These are phyloP conservation scores for Conomelus anceps DNA, from an alignment of 2,888 invertebrate genomes.

Conservation along the genomic window DNA sequence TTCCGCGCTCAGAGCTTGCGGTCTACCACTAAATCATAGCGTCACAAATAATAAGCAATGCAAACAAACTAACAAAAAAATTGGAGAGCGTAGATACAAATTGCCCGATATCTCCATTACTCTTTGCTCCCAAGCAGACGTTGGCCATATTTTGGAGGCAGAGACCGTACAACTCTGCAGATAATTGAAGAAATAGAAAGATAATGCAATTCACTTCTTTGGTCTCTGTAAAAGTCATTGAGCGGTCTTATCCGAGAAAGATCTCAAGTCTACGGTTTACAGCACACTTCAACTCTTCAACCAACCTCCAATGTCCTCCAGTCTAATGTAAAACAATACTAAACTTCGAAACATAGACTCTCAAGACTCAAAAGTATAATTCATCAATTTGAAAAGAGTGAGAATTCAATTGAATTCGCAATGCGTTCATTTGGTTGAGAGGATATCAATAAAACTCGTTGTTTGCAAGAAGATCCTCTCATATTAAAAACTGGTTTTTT, in stretches of 20 bases:
- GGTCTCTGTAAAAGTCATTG: background rate
- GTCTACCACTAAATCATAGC: background rate
- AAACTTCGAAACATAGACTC: no score
- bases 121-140: background rate
- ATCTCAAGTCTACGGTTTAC: background rate
- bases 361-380: no score
- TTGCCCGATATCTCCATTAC: background rate
- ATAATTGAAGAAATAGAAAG: background rate
- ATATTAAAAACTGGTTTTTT: no score
- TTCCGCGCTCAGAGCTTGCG: background rate
- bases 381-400: no score
- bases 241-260: background rate
- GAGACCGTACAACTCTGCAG: background rate
- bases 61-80: background rate
- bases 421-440: no score
- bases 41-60: background rate
- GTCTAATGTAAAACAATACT: no score
- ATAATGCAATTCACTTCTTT: background rate
- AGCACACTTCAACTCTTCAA: no score
- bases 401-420: no score
- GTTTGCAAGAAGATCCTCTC: no score
- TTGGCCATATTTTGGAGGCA: background rate
- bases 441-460: no score
- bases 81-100: background rate
- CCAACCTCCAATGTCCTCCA: no score